phyloP scores from a whole-genome alignment of 2,888 invertebrate genomes.

The Caenorhabditis sp. region DNA sequence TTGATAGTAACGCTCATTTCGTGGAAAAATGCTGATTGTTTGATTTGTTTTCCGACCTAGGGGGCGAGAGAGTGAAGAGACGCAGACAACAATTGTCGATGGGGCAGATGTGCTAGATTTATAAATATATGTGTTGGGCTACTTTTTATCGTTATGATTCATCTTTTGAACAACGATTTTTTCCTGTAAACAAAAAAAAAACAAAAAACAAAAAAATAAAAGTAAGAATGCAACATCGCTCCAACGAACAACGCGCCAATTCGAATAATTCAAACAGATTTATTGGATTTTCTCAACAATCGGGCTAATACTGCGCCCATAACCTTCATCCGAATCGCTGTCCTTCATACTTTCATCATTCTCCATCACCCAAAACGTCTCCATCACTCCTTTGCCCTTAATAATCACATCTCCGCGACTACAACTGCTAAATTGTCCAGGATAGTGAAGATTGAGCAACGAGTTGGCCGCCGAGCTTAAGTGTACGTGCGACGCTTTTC shows the following conservation, averaged over 20 bases:
- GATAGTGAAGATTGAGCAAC: constrained; percentile 44
- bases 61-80: too few relatives aligned
- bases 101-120: too few relatives aligned
- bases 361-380: constrained; percentile 19
- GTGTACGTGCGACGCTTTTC: constrained; percentile 56
- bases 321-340: not conserved
- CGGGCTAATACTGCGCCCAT: not conserved
- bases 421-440: constrained; percentile 54
- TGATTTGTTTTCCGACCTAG: too few relatives aligned
- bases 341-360: not conserved
- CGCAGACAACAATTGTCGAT: too few relatives aligned
- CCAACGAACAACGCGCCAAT: not conserved
- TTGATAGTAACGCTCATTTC: too few relatives aligned
- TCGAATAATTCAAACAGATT: too few relatives aligned
- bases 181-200: not conserved
- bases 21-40: too few relatives aligned
- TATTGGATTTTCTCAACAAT: not conserved
- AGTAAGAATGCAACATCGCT: not conserved
- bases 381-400: constrained; percentile 29
- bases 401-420: constrained; percentile 61
- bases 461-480: constrained; percentile 50
- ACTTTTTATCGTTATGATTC: too few relatives aligned
- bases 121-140: too few relatives aligned
- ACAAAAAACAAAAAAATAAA: not conserved
- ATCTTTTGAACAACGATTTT: too few relatives aligned